phyloP scores from a whole-genome alignment of 2,888 invertebrate species.

The Mystacides longicornis region DNA sequence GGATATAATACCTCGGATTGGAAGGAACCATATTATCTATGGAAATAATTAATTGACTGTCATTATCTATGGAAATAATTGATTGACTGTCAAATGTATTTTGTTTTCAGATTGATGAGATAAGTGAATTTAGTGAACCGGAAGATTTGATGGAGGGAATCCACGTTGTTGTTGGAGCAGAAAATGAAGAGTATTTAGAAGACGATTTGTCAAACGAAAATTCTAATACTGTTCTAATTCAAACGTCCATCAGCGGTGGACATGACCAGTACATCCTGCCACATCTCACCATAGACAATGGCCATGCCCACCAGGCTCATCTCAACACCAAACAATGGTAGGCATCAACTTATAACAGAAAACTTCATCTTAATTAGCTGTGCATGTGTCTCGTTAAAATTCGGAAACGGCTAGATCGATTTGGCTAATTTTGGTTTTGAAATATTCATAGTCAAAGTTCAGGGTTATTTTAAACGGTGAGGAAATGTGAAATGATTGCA shows the following conservation, averaged over 20 bases:
- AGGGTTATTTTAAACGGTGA: no score
- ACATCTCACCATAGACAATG: conserved; percentile 43
- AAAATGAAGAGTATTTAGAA: conserved; percentile 31
- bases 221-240: conserved; percentile 33
- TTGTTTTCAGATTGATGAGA: conserved; percentile 42
- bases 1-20: no score
- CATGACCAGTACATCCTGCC: conserved; percentile 36
- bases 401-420: no score
- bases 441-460: no score
- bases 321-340: conserved; percentile 24
- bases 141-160: conserved; percentile 84
- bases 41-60: no score
- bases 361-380: no score
- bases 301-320: conserved; percentile 41
- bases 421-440: no score
- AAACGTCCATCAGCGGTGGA: conserved; percentile 8
- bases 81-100: no score
- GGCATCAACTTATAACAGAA: neutral
- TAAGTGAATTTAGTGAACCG: conserved; percentile 76
- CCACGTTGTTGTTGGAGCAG: conserved; percentile 63
- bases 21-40: no score
- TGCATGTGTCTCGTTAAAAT: no score
- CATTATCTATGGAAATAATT: no score
- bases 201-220: conserved; percentile 24
- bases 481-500: no score